Evolutionary conservation across 2,888 invertebrate species (phyloP).

Genomic region (Agrochola litura): DNA sequence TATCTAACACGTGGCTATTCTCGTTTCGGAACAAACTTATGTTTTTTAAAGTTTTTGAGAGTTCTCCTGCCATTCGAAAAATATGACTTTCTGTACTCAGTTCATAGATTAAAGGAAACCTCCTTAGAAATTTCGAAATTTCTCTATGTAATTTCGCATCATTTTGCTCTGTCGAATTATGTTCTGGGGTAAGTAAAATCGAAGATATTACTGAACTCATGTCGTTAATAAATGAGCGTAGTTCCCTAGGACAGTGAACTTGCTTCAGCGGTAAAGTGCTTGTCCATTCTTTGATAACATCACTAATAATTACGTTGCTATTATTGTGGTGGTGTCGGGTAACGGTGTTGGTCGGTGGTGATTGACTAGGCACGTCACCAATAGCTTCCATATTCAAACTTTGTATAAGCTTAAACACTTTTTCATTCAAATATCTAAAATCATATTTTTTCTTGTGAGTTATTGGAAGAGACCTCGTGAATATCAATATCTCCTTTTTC

Average conservation of each 20-base stretch:
- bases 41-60: conserved; percentile 37
- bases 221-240: conserved; percentile 41
- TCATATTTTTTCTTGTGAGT: conserved; percentile 18
- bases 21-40: neutral
- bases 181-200: conserved; percentile 25
- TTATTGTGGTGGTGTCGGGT: neutral
- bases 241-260: conserved; percentile 21
- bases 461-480: conserved; percentile 52
- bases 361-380: neutral
- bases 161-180: neutral
- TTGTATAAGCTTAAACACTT: conserved; percentile 33
- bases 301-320: conserved; percentile 18
- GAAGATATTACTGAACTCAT: conserved; percentile 38
- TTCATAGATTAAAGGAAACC: conserved; percentile 35
- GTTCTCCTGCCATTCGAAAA: conserved; percentile 30
- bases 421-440: conserved; percentile 23
- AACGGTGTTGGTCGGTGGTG: neutral
- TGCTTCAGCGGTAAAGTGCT: conserved; percentile 37
- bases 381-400: conserved; percentile 1
- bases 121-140: conserved; percentile 45
- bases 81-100: conserved; percentile 36
- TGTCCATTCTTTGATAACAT: conserved; percentile 47
- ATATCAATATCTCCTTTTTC: conserved; percentile 52
- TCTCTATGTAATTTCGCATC: conserved; percentile 25
- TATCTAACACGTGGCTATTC: neutral